A percentile compares a stretch with the other conserved stretches of the same genome.
phyloP scores from a whole-genome alignment of 2,888 invertebrate genomes.

The Hirtodrosophila histrioides region DNA sequence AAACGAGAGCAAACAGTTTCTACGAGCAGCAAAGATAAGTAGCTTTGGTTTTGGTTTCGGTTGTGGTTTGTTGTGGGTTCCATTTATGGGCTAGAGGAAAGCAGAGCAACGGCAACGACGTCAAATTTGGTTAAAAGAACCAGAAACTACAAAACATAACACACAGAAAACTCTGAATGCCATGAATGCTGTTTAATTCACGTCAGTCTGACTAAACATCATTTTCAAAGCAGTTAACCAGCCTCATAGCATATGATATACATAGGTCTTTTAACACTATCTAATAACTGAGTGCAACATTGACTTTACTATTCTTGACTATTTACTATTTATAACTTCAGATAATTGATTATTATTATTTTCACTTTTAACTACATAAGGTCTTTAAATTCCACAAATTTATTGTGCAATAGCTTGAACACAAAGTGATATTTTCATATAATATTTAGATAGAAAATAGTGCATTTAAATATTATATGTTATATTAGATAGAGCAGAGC shows the following conservation, averaged over 20 bases:
- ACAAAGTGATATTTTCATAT: too few relatives aligned
- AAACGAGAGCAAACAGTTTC: constrained; percentile 28
- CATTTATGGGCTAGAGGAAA: constrained; percentile 22
- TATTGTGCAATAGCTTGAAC: too few relatives aligned
- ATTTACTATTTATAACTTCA: too few relatives aligned
- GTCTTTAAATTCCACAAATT: too few relatives aligned
- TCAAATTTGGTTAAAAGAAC: constrained; percentile 16
- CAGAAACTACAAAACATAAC: constrained; percentile 23
- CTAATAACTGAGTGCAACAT: too few relatives aligned
- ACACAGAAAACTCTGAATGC: constrained; percentile 16
- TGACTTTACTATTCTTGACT: too few relatives aligned
- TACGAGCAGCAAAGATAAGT: constrained; percentile 29
- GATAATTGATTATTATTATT: too few relatives aligned
- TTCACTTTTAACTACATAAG: too few relatives aligned
- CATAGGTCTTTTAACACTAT: too few relatives aligned
- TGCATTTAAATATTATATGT: too few relatives aligned
- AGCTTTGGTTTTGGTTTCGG: constrained; percentile 9
- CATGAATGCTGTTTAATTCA: constrained; percentile 6
- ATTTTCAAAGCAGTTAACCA: constrained; percentile 9
- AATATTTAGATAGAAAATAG: too few relatives aligned
- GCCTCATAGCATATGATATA: constrained; percentile 14
- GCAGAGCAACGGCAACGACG: constrained; percentile 24
- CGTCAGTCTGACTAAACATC: constrained; percentile 4
- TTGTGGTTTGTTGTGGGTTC: constrained; percentile 16
- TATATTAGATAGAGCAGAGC: too few relatives aligned